Evolutionary conservation across 2,888 invertebrate genomes (phyloP).

Genomic region (Calliphora vomitoria): DNA sequence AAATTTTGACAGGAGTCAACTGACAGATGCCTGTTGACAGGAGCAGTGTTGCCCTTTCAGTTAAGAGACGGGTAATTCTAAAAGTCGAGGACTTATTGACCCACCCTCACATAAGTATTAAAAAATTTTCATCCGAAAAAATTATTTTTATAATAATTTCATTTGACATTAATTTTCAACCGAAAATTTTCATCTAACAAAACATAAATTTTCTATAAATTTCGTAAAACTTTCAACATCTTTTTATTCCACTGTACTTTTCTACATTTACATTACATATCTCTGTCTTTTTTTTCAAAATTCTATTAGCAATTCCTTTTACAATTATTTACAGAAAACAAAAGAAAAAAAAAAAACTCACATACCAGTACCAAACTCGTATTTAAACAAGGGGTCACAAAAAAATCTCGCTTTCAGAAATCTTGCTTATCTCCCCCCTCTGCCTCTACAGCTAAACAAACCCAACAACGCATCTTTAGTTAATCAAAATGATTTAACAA

Average conservation of each 20-base stretch:
- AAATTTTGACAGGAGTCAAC: too few relatives aligned
- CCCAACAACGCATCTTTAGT: conserved; percentile 31
- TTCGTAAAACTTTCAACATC: too few relatives aligned
- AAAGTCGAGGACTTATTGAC: too few relatives aligned
- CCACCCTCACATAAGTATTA: too few relatives aligned
- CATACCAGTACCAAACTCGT: conserved; percentile 17
- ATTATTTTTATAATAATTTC: too few relatives aligned
- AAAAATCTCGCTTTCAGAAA: conserved; percentile 35
- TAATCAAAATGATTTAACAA: conserved; percentile 49
- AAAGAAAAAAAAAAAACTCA: not conserved
- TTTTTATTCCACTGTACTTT: conserved; percentile 17
- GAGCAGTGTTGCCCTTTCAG: too few relatives aligned
- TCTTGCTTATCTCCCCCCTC: not conserved
- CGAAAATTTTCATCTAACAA: too few relatives aligned
- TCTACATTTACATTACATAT: not conserved
- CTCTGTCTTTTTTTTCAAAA: not conserved
- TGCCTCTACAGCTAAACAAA: not conserved
- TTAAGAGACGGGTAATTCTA: too few relatives aligned
- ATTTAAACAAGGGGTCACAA: conserved; percentile 13
- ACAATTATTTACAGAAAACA: conserved; percentile 37
- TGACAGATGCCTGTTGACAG: too few relatives aligned
- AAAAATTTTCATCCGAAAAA: too few relatives aligned
- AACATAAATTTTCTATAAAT: too few relatives aligned
- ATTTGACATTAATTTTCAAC: too few relatives aligned
- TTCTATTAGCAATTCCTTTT: conserved; percentile 26